Conservation (phyloP, 2,797 vertebrate species). For the Tangara arthus region DNA sequence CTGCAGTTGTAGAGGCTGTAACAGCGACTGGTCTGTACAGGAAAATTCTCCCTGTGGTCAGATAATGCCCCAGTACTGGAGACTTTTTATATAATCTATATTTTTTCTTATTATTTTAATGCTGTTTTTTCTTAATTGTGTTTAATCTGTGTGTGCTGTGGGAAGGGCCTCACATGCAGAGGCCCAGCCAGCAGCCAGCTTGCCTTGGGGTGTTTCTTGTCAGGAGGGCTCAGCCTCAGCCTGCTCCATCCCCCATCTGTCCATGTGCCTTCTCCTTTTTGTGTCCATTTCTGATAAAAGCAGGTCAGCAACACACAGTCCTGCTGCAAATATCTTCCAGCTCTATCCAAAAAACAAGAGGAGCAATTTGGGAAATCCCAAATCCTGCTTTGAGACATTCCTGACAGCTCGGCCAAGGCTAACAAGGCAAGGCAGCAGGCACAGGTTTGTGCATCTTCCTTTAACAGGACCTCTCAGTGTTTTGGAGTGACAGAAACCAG, state of each 20-base stretch:
- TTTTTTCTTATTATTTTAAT: neutral
- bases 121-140: neutral
- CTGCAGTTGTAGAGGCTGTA: neutral
- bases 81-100: neutral
- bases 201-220: constrained; percentile 21
- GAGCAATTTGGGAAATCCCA: neutral
- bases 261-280: neutral
- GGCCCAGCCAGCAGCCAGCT: neutral
- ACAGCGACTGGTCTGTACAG: neutral
- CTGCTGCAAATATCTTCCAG: neutral
- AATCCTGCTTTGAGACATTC: neutral
- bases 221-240: neutral
- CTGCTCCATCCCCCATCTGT: neutral
- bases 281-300: neutral
- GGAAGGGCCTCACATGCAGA: neutral
- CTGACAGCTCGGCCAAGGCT: neutral
- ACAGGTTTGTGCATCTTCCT: neutral
- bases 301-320: neutral
- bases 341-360: neutral
- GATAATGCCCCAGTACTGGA: neutral
- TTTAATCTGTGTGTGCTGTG: neutral
- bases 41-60: neutral
- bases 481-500: neutral
- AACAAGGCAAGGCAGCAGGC: neutral
- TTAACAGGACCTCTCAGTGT: neutral